Percentiles rank a stretch among this genome's conserved stretches.
Conservation (phyloP, 2,888 invertebrate genomes). For the Cheilosia soror region DNA sequence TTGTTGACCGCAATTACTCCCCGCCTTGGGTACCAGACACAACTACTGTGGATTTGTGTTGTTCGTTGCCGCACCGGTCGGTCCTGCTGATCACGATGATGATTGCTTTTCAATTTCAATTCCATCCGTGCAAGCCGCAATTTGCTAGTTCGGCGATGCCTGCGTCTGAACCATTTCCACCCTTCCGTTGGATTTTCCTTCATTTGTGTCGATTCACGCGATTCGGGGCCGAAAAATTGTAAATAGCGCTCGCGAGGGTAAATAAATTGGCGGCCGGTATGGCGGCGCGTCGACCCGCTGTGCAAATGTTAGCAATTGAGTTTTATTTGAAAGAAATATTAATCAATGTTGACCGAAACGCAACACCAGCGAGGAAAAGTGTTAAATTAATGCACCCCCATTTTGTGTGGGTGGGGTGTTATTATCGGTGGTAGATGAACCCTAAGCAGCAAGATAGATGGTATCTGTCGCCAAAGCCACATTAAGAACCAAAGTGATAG, state of each 20-base stretch:
- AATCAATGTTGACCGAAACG: conserved; percentile 46
- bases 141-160: conserved; percentile 8
- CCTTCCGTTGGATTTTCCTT: conserved; percentile 4
- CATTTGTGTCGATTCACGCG: background rate
- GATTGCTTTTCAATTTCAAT: conserved; percentile 58
- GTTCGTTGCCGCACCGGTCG: conserved; percentile 22
- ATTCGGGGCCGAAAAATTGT: background rate
- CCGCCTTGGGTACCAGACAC: background rate
- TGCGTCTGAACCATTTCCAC: conserved; percentile 18
- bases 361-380: conserved; percentile 15
- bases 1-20: conserved; percentile 14
- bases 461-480: conserved; percentile 17
- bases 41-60: conserved; percentile 1
- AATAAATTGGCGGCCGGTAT: conserved; percentile 5
- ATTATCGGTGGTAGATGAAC: background rate
- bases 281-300: conserved; percentile 14
- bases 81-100: conserved; percentile 51
- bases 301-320: conserved; percentile 59
- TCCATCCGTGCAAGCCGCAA: conserved; percentile 28
- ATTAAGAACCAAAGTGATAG: conserved; percentile 13
- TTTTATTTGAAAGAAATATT: conserved; percentile 68
- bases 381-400: conserved; percentile 60
- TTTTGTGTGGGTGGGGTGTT: conserved; percentile 17
- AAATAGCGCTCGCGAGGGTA: conserved; percentile 15
- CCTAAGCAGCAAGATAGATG: conserved; percentile 15